A percentile compares a stretch with the other conserved stretches of the same genome.
These are phyloP conservation scores for Drosophila tsacasi DNA, from an alignment of 1,140 invertebrate species.

Conservation along the genomic window DNA sequence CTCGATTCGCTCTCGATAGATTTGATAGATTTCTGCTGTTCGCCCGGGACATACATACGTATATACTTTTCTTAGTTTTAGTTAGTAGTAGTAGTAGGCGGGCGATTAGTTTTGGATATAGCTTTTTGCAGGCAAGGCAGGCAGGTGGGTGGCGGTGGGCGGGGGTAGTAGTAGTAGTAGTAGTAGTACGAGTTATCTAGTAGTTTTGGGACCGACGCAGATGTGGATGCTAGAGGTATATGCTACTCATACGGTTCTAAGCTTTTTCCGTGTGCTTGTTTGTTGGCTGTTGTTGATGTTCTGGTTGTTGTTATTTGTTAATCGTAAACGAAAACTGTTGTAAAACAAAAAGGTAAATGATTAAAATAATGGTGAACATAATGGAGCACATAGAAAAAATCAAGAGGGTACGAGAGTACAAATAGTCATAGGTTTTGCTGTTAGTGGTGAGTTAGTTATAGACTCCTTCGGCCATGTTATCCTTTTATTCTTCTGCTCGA, in stretches of 20 bases:
- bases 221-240: conserved; percentile 33
- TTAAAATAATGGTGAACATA: conserved; percentile 21
- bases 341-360: conserved; percentile 34
- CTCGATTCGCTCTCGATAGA: conserved; percentile 18
- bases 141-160: conserved; percentile 50
- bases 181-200: conserved; percentile 24
- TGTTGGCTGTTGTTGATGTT: conserved; percentile 48
- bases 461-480: conserved; percentile 27
- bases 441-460: conserved; percentile 38
- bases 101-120: conserved; percentile 51
- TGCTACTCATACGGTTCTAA: conserved; percentile 44
- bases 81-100: conserved; percentile 42
- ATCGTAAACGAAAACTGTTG: conserved; percentile 40
- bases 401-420: conserved; percentile 7
- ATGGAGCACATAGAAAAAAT: conserved; percentile 14
- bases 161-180: conserved; percentile 18
- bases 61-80: conserved; percentile 25
- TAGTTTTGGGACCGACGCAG: conserved; percentile 34
- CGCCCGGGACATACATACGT: conserved; percentile 4
- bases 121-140: conserved; percentile 48
- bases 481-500: conserved; percentile 23
- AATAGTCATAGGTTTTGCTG: conserved; percentile 21
- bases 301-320: conserved; percentile 48
- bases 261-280: conserved; percentile 50
- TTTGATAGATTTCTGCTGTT: conserved; percentile 5